Base-by-base conservation (phyloP, 2,888 invertebrate species). In the Eristalis intricaria region DNA sequence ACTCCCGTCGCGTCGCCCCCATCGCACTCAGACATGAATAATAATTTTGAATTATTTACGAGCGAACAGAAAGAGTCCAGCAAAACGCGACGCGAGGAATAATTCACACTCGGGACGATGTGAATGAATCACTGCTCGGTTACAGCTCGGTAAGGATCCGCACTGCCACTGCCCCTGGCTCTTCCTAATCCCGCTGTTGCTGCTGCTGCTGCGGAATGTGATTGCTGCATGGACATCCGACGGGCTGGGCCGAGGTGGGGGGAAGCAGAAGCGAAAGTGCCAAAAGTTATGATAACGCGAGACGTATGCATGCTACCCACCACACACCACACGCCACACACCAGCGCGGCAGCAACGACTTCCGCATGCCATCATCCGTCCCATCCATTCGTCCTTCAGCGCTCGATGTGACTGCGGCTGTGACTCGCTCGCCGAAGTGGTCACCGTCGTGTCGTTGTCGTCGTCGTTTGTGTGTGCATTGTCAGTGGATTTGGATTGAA, bases 401-500 rank as follows among this genome's bases (percentile, higher is more conserved):
- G 66, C 66, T 78, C 58, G 68, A 65, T 29, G 68, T 66, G 63
- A 60, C 32, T 50, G 29, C 10, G 43, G n/a, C 43, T 43, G 50
- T 65, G 63, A 58, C 32, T n/a, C 38, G 26, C 32, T 60, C 35
- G 15, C 2, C 13, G 38, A 58, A 43, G 50, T 77, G 64, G 74
- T 64, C 35, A 26, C 60, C 35, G 23, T 50, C 58, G 22, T 26
- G 26, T 3, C 26, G 26, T 26, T 26, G 26, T 26, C 26, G 26
- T 26, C 26, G 8, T 40, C 7, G 65, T 60, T 19, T 58, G 23
- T 19, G 81, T 79, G 79, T 80, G 87, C 87, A 87, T 76, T 76
- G 87, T 80, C 87, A 87, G 79, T 87, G 84, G 87, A 87, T 87
- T 87, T 84, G 79, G 87, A 87, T 87, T 87, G 87, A 87, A 84